Conservation (phyloP, 2,113 vertebrate species). For the Cynocephalus volans region DNA sequence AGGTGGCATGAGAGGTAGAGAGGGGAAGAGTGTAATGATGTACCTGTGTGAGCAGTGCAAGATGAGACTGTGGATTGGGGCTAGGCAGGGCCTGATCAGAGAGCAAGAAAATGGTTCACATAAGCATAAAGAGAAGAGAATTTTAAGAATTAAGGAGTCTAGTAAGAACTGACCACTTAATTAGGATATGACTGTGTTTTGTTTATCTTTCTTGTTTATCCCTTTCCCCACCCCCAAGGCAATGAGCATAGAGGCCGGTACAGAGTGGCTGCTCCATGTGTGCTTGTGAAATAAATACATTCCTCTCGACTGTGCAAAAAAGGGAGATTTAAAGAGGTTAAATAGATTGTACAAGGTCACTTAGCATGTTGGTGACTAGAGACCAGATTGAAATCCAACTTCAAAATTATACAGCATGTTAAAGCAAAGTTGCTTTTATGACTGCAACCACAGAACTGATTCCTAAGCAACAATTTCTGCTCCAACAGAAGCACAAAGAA, state of each 20-base stretch:
- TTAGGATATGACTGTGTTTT: not conserved
- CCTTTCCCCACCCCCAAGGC: not conserved
- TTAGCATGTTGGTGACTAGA: not conserved
- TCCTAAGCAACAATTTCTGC: not conserved
- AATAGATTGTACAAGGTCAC: not conserved
- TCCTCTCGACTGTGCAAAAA: not conserved
- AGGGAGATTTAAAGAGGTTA: not conserved
- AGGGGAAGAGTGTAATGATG: not conserved
- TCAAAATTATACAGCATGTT: not conserved
- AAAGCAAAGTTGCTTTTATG: not conserved
- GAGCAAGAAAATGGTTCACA: not conserved
- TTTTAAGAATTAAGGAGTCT: not conserved
- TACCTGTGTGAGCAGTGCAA: not conserved
- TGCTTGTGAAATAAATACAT: not conserved
- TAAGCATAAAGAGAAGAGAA: not conserved
- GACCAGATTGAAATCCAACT: not conserved
- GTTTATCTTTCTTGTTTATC: not conserved
- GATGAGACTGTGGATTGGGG: accelerated
- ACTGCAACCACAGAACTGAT: not conserved
- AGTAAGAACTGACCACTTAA: not conserved
- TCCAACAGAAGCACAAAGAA: not conserved
- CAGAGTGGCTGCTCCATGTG: not conserved
- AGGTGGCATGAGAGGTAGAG: not conserved
- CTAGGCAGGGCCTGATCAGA: not conserved
- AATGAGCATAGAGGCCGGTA: not conserved